Evolutionary conservation across 1,140 invertebrate species (phyloP).

Genomic region (Nephila pilipes): DNA sequence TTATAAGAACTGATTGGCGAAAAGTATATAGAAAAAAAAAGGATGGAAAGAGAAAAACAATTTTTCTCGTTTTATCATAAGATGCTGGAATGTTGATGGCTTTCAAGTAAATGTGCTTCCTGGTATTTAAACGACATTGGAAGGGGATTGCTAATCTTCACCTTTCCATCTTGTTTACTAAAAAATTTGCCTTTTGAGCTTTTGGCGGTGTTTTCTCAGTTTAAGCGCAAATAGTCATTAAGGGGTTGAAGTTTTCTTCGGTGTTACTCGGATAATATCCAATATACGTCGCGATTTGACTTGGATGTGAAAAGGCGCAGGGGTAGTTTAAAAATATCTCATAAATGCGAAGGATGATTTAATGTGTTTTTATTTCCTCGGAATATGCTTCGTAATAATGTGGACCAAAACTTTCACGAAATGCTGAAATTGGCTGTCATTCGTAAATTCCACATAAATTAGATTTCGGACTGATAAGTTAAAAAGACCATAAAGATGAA

Average conservation of each 20-base stretch:
- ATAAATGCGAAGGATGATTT: conserved; percentile 55
- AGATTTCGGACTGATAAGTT: conserved; percentile 25
- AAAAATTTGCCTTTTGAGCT: conserved; percentile 74
- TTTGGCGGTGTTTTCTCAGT: conserved; percentile 36
- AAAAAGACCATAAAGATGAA: conserved; percentile 32
- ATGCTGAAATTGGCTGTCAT: conserved; percentile 34
- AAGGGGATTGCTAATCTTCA: conserved; percentile 70
- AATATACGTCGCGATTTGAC: neutral
- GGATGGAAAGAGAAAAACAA: neutral
- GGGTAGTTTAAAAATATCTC: conserved; percentile 59
- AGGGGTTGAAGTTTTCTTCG: conserved; percentile 5
- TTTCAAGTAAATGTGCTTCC: conserved; percentile 64
- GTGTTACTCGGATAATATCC: neutral
- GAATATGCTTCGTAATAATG: conserved; percentile 39
- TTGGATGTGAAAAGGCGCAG: too few relatives aligned
- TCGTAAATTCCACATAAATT: conserved; percentile 57
- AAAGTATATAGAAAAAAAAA: conserved; percentile 49
- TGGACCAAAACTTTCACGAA: neutral
- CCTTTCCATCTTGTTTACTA: conserved; percentile 75
- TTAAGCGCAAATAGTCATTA: conserved; percentile 67
- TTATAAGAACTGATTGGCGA: conserved; percentile 75
- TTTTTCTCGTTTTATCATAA: neutral
- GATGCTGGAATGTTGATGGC: conserved; percentile 41
- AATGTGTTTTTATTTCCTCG: conserved; percentile 46
- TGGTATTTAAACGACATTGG: conserved; percentile 73